phyloP scores from a whole-genome alignment of 2,113 vertebrate species.

The Oreotrochilus melanogaster region DNA sequence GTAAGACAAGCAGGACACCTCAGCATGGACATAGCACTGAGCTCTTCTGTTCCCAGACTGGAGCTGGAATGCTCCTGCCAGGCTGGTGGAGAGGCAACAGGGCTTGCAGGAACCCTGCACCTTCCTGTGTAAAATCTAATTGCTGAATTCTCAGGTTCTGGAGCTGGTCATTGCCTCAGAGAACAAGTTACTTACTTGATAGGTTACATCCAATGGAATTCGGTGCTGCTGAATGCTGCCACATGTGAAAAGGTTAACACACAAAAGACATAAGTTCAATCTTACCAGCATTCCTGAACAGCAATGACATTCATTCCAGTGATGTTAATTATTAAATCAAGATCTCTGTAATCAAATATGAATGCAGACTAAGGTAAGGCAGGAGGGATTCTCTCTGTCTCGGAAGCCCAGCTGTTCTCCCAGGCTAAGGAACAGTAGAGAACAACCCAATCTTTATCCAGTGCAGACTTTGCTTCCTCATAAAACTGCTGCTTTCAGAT shows the following conservation, averaged over 20 bases:
- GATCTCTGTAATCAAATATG: neutral
- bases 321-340: neutral
- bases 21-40: accelerated
- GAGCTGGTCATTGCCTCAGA: neutral
- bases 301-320: neutral
- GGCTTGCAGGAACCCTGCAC: neutral
- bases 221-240: neutral
- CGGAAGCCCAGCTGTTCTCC: neutral
- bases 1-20: neutral
- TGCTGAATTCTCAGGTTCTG: neutral
- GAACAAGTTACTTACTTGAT: neutral
- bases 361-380: neutral
- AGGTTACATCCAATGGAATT: neutral
- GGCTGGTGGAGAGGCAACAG: accelerated
- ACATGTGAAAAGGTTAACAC: neutral
- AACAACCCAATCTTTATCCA: neutral
- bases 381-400: neutral
- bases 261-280: neutral
- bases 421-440: neutral
- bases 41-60: neutral
- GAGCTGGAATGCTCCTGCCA: neutral
- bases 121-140: neutral
- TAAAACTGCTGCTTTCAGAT: neutral
- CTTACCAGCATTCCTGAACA: neutral
- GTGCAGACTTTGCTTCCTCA: neutral